A percentile compares a stretch with the other conserved stretches of the same genome.
phyloP scores from a whole-genome alignment of 2,888 invertebrate species.

The Synergus japonicus region DNA sequence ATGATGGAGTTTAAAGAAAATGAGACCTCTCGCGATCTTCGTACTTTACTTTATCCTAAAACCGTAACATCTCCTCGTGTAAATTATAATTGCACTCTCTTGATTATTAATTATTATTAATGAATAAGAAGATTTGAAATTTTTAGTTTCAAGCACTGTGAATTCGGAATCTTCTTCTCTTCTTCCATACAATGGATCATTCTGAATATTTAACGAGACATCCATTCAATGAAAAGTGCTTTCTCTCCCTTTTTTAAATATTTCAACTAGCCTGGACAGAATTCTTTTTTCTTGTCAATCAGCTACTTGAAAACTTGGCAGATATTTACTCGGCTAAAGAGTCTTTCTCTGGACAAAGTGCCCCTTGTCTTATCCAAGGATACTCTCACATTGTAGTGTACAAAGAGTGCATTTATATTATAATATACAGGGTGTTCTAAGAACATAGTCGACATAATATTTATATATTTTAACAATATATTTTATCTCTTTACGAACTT shows the following conservation, averaged over 20 bases:
- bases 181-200: not conserved
- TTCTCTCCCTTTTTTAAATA: not conserved
- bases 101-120: not conserved
- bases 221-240: not conserved
- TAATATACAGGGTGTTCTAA: conserved; percentile 15
- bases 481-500: too few species aligned
- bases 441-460: too few species aligned
- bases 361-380: conserved; percentile 37
- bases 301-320: conserved; percentile 30
- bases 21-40: not conserved
- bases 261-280: not conserved
- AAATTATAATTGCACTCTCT: not conserved
- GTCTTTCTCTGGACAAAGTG: conserved; percentile 31
- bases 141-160: not conserved
- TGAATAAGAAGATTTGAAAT: not conserved
- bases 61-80: not conserved
- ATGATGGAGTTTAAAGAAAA: not conserved
- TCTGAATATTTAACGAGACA: too few species aligned
- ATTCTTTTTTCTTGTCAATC: conserved; percentile 25
- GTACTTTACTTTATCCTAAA: not conserved
- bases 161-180: not conserved
- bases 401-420: conserved; percentile 5
- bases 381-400: not conserved
- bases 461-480: too few species aligned
- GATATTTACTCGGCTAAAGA: conserved; percentile 36